A percentile compares a stretch with the other conserved stretches of the same genome.
Evolutionary conservation across 2,797 vertebrate genomes (phyloP).

Genomic region (Aratinga solstitialis): DNA sequence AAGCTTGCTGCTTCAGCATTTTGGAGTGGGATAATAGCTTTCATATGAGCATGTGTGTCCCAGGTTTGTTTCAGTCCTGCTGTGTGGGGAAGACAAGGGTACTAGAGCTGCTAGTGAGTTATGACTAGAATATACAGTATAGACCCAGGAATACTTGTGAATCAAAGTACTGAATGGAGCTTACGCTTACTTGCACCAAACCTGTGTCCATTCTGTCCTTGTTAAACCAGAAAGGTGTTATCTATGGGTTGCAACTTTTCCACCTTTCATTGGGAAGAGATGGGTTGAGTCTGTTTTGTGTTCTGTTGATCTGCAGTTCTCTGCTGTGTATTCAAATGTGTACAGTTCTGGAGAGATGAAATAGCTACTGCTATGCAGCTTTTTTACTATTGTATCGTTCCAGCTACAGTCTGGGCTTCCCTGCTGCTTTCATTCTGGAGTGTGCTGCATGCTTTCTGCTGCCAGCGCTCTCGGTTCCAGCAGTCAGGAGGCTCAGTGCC

Average conservation of each 20-base stretch:
- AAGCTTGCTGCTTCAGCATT: neutral
- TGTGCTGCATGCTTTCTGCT: neutral
- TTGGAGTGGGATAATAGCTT: neutral
- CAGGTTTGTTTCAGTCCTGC: neutral
- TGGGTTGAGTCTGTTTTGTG: neutral
- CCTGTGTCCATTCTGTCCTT: neutral
- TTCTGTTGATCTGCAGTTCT: neutral
- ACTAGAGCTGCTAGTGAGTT: neutral
- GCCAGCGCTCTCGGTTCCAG: neutral
- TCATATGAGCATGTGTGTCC: rapidly evolving
- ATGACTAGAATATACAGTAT: rapidly evolving
- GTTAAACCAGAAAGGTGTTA: neutral
- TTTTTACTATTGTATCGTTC: neutral
- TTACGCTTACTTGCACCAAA: neutral
- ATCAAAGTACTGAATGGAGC: neutral
- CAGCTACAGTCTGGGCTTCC: neutral
- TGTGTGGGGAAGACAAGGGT: neutral
- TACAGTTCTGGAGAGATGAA: neutral
- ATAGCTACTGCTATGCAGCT: rapidly evolving
- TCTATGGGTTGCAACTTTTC: neutral
- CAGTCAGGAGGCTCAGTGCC: neutral
- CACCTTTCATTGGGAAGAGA: neutral
- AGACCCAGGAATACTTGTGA: neutral
- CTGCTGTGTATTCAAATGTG: neutral
- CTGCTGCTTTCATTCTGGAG: neutral